Evolutionary conservation across 2,888 invertebrate species (phyloP), one percentile per base, ranked within the genome.

Genomic region (Lamellibrachia columna): DNA sequence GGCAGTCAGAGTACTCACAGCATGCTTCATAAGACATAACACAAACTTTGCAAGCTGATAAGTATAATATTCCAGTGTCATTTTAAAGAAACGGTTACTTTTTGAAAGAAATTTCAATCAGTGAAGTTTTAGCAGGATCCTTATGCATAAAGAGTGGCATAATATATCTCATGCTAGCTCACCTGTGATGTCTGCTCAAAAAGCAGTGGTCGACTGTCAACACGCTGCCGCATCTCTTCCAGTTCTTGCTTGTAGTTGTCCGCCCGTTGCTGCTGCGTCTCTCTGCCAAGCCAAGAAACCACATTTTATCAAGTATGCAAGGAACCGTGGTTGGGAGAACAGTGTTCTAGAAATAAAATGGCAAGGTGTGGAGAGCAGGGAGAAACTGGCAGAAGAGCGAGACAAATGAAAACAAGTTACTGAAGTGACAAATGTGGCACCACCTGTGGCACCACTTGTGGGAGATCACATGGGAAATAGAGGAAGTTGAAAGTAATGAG

Each of bases 151-250:
- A 3, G 55, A 55, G 55, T 58, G 15, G 58, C 7, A 40, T 40
- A 40, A 40, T 40, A 40, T 1, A 40, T 40, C 40, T 40, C 40
- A 40, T 40, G 40, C 40, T 40, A 40, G 6, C n/a, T 75, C n/a
- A 96, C 96, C 95, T 96, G 95, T 60, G 95, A 94, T 92, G 95
- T 95, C 93, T 95, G 95, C 94, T 96, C 96, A 94, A 96, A 95
- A 53, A 96, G 94, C 52, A 96, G 94, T 9, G 96, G 96, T 92
- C 96, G 93, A 22, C 94, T 93, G n/a, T 95, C 94, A 1, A 96
- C 94, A 93, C 96, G 93, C 6, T 94, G 94, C 92, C 95, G 95
- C 94, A 96, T 96, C 90, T 96, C 96, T 90, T 95, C 94, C 92
- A 96, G 93, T 91, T 96, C 95, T 92, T 94, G 94, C 92, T 95